phyloP scores from a whole-genome alignment of 2,797 vertebrate species.

The Perodicticus potto region DNA sequence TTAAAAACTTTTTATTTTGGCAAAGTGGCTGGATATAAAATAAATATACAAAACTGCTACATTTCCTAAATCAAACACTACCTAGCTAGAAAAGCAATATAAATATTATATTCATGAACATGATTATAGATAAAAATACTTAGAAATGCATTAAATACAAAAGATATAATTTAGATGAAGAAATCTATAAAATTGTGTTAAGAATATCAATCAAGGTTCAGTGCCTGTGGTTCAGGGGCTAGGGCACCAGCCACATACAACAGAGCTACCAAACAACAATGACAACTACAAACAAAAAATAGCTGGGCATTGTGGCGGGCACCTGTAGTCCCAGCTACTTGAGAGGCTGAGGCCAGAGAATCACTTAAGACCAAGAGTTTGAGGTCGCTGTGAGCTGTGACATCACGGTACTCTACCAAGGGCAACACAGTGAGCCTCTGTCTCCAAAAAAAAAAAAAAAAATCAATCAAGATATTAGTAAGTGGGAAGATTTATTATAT shows the following conservation, averaged over 20 bases:
- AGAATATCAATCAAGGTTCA: background rate
- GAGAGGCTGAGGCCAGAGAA: too few species aligned
- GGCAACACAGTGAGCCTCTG: too few species aligned
- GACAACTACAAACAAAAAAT: too few species aligned
- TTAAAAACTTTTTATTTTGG: background rate
- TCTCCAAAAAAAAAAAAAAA: too few species aligned
- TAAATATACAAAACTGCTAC: slow-evolving; percentile 30
- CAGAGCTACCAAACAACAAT: too few species aligned
- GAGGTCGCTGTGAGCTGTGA: too few species aligned
- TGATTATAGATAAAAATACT: slow-evolving; percentile 34
- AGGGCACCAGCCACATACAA: too few species aligned
- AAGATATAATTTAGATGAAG: background rate
- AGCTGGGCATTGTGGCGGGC: too few species aligned
- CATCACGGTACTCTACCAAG: too few species aligned
- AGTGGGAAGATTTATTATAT: background rate
- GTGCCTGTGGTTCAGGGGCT: too few species aligned
- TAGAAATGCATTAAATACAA: slow-evolving; percentile 15
- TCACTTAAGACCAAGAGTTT: too few species aligned
- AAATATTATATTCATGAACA: slow-evolving; percentile 21
- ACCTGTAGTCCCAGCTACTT: too few species aligned
- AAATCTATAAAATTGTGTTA: background rate
- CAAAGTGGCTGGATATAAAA: background rate
- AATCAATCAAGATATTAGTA: background rate
- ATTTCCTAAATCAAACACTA: slow-evolving; percentile 3
- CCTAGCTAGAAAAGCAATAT: background rate